Conservation (phyloP, 1,140 invertebrate genomes). For the Lasioglossum albipes region DNA sequence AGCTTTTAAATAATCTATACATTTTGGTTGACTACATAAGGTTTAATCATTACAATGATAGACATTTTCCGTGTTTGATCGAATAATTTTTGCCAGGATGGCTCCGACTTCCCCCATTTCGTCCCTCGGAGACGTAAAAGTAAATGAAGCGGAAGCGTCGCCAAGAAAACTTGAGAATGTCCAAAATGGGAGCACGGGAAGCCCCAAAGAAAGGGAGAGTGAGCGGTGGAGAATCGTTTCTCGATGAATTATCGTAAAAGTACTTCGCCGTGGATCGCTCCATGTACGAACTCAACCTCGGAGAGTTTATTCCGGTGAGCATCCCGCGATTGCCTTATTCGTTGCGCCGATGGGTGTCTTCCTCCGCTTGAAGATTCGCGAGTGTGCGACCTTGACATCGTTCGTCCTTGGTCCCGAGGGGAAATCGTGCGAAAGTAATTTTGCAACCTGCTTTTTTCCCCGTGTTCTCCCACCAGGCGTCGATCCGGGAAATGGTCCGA, state of each 20-base stretch:
- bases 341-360: slow-evolving; percentile 36
- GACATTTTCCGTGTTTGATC: too few relatives aligned
- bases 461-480: background rate
- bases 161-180: background rate
- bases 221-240: slow-evolving; percentile 17
- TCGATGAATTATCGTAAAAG: slow-evolving; percentile 38
- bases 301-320: slow-evolving; percentile 42
- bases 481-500: slow-evolving; percentile 38
- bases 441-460: slow-evolving; percentile 13
- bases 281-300: slow-evolving; percentile 21
- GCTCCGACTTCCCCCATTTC: too few relatives aligned
- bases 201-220: slow-evolving; percentile 15
- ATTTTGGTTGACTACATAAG: too few relatives aligned
- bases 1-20: too few relatives aligned
- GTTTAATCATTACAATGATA: too few relatives aligned
- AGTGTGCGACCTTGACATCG: slow-evolving; percentile 46
- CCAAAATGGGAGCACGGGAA: background rate
- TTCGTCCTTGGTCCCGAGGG: slow-evolving; percentile 34
- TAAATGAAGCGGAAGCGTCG: background rate
- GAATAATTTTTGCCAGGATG: too few relatives aligned
- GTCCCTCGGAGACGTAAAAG: background rate
- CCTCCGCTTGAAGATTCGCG: slow-evolving; percentile 39
- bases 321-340: slow-evolving; percentile 31
- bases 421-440: slow-evolving; percentile 43
- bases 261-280: slow-evolving; percentile 21